phyloP scores from a whole-genome alignment of 2,888 invertebrate species.

The Lissocephala sabroskyi region DNA sequence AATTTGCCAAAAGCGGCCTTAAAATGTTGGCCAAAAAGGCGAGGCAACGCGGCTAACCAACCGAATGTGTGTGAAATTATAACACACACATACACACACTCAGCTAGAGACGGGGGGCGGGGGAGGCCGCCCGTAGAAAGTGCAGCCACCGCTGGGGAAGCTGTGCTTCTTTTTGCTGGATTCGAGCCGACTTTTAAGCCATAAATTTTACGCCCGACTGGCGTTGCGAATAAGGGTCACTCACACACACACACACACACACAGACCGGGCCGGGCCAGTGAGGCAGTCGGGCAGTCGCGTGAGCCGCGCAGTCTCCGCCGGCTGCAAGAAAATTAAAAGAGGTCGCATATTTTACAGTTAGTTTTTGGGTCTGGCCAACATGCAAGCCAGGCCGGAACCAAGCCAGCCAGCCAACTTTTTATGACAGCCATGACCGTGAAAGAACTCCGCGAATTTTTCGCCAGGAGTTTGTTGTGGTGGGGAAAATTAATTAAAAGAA shows the following conservation, averaged over 20 bases:
- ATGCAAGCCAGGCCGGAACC: constrained; percentile 46
- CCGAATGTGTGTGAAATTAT: constrained; percentile 63
- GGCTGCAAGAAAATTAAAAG: constrained; percentile 30
- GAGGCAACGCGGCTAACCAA: too few species aligned
- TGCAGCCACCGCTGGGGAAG: constrained; percentile 44
- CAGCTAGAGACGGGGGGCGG: neutral
- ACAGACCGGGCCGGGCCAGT: constrained; percentile 26
- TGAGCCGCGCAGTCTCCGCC: constrained; percentile 30
- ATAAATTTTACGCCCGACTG: constrained; percentile 65
- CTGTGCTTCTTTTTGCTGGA: constrained; percentile 65
- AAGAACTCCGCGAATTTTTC: constrained; percentile 23
- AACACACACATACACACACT: constrained; percentile 39
- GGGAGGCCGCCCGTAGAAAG: constrained; percentile 34
- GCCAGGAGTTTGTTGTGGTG: too few species aligned
- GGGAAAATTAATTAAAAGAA: constrained; percentile 60
- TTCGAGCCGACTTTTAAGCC: constrained; percentile 59
- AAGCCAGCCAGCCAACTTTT: too few species aligned
- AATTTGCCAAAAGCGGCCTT: constrained; percentile 65
- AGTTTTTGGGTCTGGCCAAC: constrained; percentile 57
- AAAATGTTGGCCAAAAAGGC: constrained; percentile 59
- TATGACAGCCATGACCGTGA: constrained; percentile 49
- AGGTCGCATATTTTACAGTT: constrained; percentile 64
- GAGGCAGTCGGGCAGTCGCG: constrained; percentile 62
- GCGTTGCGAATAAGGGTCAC: constrained; percentile 63
- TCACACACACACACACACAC: constrained; percentile 30